A percentile compares a stretch with the other conserved stretches of the same genome.
These are phyloP conservation scores for Rhinolophus sinicus DNA, from an alignment of 2,113 vertebrate genomes.

Conservation along the genomic window DNA sequence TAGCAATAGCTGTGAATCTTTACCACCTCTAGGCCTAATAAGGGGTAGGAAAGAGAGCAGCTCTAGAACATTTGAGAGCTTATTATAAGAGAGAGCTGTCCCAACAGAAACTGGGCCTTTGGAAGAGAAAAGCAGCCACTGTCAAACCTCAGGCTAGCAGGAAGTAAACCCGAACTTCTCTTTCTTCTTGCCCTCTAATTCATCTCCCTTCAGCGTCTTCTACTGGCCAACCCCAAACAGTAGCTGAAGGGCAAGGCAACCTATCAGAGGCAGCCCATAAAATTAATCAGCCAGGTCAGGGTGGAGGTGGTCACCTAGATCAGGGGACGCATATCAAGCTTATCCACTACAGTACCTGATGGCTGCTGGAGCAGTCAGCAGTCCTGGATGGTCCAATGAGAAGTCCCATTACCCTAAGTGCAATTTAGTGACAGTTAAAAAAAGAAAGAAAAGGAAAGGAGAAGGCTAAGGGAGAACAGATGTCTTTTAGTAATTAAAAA, in stretches of 20 bases:
- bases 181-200: background rate
- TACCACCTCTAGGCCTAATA: background rate
- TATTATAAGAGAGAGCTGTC: background rate
- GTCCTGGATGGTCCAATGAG: background rate
- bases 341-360: background rate
- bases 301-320: background rate
- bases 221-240: background rate
- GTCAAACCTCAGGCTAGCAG: background rate
- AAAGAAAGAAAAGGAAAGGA: background rate
- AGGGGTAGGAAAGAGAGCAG: background rate
- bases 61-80: background rate
- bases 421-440: background rate
- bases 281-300: background rate
- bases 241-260: background rate
- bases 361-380: background rate
- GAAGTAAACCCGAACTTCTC: background rate
- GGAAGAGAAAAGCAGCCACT: background rate
- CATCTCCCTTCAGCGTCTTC: background rate
- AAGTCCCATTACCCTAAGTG: background rate
- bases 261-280: background rate
- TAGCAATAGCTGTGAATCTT: background rate
- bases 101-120: background rate
- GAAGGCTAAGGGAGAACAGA: background rate
- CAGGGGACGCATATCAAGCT: background rate
- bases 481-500: background rate